Conservation (phyloP, 2,113 vertebrate genomes). For the Ceyx margarethae region DNA sequence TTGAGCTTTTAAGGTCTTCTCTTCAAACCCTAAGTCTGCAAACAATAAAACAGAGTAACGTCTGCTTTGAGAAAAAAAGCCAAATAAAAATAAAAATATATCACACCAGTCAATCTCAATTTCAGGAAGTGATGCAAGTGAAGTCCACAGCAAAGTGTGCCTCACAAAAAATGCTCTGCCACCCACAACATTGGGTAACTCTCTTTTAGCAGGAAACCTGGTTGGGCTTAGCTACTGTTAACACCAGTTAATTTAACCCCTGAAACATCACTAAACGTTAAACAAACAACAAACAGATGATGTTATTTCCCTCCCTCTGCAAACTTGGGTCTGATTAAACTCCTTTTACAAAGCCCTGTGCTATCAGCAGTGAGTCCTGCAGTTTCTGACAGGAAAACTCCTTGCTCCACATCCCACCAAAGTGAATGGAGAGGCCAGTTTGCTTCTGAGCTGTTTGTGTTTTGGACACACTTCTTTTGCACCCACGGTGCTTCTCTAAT, state of each 20-base stretch:
- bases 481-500: not conserved
- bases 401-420: not conserved
- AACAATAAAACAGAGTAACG: not conserved
- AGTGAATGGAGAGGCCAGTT: not conserved
- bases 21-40: not conserved
- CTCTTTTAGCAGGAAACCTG: not conserved
- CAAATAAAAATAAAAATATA: not conserved
- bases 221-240: not conserved
- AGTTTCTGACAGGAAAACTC: not conserved
- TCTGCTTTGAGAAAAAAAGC: not conserved
- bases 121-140: slow-evolving; percentile 50
- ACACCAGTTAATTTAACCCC: not conserved
- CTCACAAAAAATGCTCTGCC: slow-evolving; percentile 9
- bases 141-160: not conserved
- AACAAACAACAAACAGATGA: not conserved
- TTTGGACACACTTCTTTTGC: not conserved
- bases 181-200: slow-evolving; percentile 46
- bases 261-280: not conserved
- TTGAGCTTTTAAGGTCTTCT: not conserved
- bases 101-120: slow-evolving; percentile 10
- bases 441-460: not conserved
- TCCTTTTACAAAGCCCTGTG: not conserved
- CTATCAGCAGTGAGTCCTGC: not conserved
- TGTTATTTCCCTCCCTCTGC: not conserved
- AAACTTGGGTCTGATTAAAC: not conserved